Evolutionary conservation across 2,113 vertebrate genomes (phyloP).

Genomic region (Arvicanthis niloticus): DNA sequence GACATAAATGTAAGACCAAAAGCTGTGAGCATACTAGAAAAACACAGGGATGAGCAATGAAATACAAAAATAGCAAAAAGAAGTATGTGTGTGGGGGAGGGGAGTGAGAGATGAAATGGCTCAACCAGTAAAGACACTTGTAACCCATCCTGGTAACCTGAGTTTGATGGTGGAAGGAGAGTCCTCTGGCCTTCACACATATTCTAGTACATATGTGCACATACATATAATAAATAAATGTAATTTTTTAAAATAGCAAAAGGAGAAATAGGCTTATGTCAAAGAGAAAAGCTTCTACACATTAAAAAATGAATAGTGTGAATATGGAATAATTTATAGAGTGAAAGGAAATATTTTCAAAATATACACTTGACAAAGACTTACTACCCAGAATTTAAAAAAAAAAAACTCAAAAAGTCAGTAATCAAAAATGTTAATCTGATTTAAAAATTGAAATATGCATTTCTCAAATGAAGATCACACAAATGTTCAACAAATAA

Average conservation of each 20-base stretch:
- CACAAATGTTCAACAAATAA: neutral
- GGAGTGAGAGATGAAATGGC: neutral
- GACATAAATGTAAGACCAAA: neutral
- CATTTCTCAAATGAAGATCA: neutral
- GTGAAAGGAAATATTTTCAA: neutral
- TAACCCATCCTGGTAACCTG: neutral
- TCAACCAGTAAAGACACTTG: neutral
- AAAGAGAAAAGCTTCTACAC: neutral
- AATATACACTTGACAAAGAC: neutral
- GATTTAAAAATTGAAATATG: neutral
- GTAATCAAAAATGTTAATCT: neutral
- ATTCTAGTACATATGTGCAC: neutral
- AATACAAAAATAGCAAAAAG: neutral
- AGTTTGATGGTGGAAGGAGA: neutral
- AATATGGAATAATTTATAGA: neutral
- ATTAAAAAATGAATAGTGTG: neutral
- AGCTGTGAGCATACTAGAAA: neutral
- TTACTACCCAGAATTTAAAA: neutral
- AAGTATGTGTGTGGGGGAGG: neutral
- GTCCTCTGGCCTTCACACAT: neutral
- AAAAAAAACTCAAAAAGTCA: neutral
- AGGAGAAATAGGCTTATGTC: neutral
- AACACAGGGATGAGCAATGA: neutral
- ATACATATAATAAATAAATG: neutral
- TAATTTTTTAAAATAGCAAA: neutral